Evolutionary conservation across 2,113 vertebrate species (phyloP).

Genomic region (Perognathus longimembris): DNA sequence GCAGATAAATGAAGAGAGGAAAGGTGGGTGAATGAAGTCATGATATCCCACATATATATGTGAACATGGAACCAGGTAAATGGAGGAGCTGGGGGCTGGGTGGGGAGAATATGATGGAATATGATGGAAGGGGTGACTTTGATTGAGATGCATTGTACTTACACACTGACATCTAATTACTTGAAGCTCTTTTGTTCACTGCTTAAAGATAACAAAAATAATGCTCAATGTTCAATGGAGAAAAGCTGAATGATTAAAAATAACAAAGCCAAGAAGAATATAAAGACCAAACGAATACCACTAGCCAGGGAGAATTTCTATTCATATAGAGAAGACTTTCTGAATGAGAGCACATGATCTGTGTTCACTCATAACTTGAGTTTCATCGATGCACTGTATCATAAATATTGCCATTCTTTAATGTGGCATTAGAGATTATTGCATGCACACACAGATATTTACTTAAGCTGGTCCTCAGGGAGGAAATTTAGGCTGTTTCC

Average conservation of each 20-base stretch:
- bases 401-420: constrained; percentile 10
- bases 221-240: not conserved
- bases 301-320: not conserved
- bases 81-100: too few species aligned
- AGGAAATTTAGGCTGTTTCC: not conserved
- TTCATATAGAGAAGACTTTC: not conserved
- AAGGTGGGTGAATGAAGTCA: too few species aligned
- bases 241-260: not conserved
- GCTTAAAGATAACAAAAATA: too few species aligned
- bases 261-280: too few species aligned
- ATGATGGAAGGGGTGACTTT: too few species aligned
- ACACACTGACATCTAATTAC: too few species aligned
- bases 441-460: not conserved
- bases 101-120: too few species aligned
- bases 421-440: not conserved
- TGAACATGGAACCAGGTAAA: too few species aligned
- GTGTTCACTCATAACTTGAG: not conserved
- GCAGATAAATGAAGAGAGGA: too few species aligned
- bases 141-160: too few species aligned
- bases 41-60: too few species aligned
- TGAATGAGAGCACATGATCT: not conserved
- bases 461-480: not conserved
- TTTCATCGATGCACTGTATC: not conserved
- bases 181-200: too few species aligned
- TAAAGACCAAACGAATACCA: not conserved